Evolutionary conservation across 2,113 vertebrate species (phyloP).

Genomic region (Triplophysa tibetana): DNA sequence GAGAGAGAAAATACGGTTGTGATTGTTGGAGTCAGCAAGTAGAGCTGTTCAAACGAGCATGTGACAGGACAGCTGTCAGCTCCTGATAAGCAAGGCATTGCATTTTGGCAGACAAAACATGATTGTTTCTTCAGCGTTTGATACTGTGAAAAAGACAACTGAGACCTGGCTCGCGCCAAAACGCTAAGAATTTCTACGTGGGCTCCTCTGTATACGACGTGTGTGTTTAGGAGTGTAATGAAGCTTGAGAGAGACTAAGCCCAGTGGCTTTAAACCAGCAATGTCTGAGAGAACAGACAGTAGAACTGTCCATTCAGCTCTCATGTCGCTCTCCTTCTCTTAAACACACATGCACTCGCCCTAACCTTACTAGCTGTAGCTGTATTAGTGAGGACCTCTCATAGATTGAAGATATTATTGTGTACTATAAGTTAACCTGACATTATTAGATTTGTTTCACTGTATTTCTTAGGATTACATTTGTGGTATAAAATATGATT

Average conservation of each 20-base stretch:
- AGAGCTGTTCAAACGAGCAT: conserved; percentile 9
- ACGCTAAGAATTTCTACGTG: conserved; percentile 22
- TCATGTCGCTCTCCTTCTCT: neutral
- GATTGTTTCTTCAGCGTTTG: conserved; percentile 36
- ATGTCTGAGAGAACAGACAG: conserved; percentile 23
- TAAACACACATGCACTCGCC: neutral
- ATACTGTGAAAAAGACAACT: conserved; percentile 25
- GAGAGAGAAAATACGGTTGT: neutral
- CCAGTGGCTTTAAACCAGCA: neutral
- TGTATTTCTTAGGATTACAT: no score
- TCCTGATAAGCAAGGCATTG: conserved; percentile 31
- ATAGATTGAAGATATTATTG: no score
- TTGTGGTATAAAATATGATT: no score
- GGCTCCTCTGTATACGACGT: conserved; percentile 1
- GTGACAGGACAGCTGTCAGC: conserved; percentile 33
- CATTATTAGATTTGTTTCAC: no score
- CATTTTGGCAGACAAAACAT: conserved; percentile 35
- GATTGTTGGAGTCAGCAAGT: conserved; percentile 24
- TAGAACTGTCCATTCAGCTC: conserved; percentile 8
- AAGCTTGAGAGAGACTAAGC: conserved; percentile 28
- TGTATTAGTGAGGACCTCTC: no score
- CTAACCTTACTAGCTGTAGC: no score
- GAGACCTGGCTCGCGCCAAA: conserved; percentile 4
- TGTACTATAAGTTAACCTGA: no score
- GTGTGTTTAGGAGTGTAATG: conserved; percentile 43